These are phyloP conservation scores for Chrysochloris asiatica DNA, from an alignment of 2,113 vertebrate genomes.

Conservation along the genomic window DNA sequence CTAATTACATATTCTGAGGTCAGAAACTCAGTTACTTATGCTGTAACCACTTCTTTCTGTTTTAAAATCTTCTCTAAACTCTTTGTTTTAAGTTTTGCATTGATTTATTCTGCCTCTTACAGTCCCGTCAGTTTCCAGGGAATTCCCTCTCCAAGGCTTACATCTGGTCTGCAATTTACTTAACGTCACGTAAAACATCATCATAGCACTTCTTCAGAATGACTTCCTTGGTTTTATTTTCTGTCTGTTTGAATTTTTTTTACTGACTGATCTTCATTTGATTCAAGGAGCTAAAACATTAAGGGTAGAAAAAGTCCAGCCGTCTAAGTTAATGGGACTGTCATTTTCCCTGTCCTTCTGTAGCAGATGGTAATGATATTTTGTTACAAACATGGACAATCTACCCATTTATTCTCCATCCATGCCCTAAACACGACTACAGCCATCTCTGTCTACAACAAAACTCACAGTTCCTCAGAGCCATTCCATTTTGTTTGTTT, in stretches of 20 bases:
- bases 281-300: neutral
- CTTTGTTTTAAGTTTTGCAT: too few species aligned
- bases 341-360: neutral
- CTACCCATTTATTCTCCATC: neutral
- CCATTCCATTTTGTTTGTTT: conserved; percentile 39
- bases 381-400: neutral
- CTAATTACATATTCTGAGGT: neutral
- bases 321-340: neutral
- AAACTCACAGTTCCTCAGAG: conserved; percentile 40
- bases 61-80: conserved; percentile 25
- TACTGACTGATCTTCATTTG: neutral
- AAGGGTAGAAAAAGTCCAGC: neutral
- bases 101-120: neutral
- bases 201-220: neutral
- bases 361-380: neutral
- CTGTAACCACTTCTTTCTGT: neutral
- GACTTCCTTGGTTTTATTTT: neutral
- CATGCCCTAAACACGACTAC: neutral
- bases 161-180: neutral
- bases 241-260: neutral
- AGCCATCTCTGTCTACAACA: neutral
- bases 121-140: neutral
- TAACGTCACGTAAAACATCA: neutral
- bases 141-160: neutral
- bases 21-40: neutral